Evolutionary conservation across 2,888 invertebrate genomes (phyloP).

Genomic region (Pollenia labialis): DNA sequence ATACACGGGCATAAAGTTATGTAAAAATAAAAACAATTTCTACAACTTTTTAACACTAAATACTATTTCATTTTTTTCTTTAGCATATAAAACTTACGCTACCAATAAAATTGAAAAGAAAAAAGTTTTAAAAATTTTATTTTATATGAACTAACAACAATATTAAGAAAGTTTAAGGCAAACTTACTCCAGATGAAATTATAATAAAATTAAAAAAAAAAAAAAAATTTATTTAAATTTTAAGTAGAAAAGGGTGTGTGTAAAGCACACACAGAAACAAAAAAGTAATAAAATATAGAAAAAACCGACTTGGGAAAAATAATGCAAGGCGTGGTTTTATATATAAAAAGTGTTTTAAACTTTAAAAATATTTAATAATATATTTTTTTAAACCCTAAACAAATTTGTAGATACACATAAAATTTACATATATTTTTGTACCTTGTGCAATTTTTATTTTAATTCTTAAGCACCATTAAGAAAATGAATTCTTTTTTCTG

Average conservation of each 20-base stretch:
- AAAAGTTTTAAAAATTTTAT: no score
- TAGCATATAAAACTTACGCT: no score
- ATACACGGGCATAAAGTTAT: no score
- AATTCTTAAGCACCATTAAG: conserved; percentile 66
- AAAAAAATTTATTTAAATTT: neutral
- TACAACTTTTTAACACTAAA: no score
- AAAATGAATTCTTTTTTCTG: conserved; percentile 28
- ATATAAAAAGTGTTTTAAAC: neutral
- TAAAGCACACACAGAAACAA: conserved; percentile 12
- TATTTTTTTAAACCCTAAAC: neutral
- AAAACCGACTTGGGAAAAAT: neutral
- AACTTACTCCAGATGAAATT: neutral
- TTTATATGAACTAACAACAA: no score
- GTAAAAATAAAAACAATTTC: no score
- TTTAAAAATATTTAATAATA: neutral
- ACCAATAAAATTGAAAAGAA: no score
- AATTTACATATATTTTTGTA: conserved; percentile 35
- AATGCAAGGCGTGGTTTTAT: conserved; percentile 56
- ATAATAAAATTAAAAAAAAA: conserved; percentile 11
- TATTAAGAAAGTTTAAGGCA: no score
- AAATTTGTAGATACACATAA: neutral
- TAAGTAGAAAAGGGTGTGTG: conserved; percentile 47
- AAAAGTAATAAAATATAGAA: neutral
- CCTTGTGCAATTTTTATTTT: conserved; percentile 53
- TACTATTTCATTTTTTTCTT: no score